phyloP scores from a whole-genome alignment of 1,140 invertebrate species.

The Tetramorium alpestre region DNA sequence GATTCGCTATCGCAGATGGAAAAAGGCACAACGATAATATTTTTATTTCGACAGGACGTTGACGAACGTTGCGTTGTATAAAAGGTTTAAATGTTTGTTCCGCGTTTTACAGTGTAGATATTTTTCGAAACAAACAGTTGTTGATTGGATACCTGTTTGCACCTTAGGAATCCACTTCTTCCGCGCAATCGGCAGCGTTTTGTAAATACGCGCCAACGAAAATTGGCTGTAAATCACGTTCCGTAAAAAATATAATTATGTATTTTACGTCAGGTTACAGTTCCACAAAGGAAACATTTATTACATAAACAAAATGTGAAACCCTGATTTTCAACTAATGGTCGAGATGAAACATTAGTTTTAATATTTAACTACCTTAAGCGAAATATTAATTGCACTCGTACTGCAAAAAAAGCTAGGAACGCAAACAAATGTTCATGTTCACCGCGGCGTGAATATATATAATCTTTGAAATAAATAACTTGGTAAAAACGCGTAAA shows the following conservation, averaged over 20 bases:
- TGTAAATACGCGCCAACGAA: background rate
- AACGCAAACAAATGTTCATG: background rate
- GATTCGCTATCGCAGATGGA: background rate
- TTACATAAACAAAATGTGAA: background rate
- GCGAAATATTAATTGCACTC: background rate
- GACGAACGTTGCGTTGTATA: background rate
- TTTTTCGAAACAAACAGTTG: background rate
- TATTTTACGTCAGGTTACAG: background rate
- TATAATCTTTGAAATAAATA: background rate
- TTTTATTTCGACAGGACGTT: background rate
- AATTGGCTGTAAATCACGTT: background rate
- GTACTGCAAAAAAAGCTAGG: background rate
- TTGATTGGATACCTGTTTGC: background rate
- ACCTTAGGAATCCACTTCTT: slow-evolving; percentile 5
- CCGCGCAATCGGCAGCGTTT: background rate
- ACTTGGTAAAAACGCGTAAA: background rate
- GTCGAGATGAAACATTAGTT: background rate
- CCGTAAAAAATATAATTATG: background rate
- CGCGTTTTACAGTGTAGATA: background rate
- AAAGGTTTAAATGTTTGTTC: background rate
- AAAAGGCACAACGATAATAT: background rate
- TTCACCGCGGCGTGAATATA: background rate
- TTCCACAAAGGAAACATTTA: background rate
- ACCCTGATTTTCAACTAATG: background rate
- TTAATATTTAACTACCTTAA: background rate